Evolutionary conservation across 2,888 invertebrate genomes (phyloP), one percentile per base, ranked within the genome.

Genomic region (Trissolcus japonicus): DNA sequence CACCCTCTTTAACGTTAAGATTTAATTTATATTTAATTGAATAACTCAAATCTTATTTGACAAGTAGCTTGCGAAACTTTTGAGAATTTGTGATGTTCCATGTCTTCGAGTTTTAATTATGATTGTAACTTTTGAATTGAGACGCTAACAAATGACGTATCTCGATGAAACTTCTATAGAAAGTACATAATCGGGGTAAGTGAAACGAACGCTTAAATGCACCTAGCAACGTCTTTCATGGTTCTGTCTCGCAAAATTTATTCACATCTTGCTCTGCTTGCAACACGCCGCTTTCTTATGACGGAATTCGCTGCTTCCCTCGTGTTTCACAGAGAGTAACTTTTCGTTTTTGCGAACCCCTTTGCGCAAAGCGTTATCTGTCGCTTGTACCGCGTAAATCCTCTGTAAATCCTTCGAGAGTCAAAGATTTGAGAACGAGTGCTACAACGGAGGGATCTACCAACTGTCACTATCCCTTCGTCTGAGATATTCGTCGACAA

Each of bases 241-340:
- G 53, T 62, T 53, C 41, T 41, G 21, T 21, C 29, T 11, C 9
- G 9, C 3, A 35, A 51, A 62, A 62, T 62, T 40, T 53, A 62
- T 62, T 62, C 62, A 50, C 41, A 62, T 62, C 53, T 53, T 62
- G 14, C 25, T 53, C 51, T 4, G 16, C 61, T 11, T n/a, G 51
- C 46, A 41, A 41, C 50, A 35, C 55, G 21, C 6, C 9, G 14
- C 51, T 68, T 54, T 53, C 41, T 41, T 16, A 17, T 50, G 51
- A 68, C 53, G 68, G 53, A 60, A 60, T 68, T 68, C 68, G 60
- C 57, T 50, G 67, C 25, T 48, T 25, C 21, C 6, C 46, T 46
- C 16, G 46, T 46, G 14, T 46, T 16, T n/a, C 16, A 16, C 16
- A 35, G 35, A 16, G 46, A 46, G 51, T 51, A 19, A 51, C 53